These are phyloP conservation scores for Aviceda subcristata DNA, from an alignment of 2,113 vertebrate genomes.

Conservation along the genomic window DNA sequence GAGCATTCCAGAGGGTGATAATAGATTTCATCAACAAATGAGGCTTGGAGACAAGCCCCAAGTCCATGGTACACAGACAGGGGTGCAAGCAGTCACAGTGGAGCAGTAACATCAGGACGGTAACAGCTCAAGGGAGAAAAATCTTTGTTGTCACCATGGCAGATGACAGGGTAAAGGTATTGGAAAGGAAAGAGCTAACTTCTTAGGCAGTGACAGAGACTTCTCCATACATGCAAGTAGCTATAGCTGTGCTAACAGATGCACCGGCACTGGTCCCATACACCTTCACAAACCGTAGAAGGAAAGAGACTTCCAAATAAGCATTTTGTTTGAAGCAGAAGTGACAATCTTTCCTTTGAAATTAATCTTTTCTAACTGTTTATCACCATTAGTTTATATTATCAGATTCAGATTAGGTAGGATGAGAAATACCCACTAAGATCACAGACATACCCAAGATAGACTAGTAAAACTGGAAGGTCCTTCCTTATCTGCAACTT, in stretches of 20 bases:
- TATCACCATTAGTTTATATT: background rate
- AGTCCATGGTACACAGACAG: background rate
- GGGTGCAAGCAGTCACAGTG: background rate
- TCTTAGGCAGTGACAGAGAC: background rate
- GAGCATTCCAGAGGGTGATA: background rate
- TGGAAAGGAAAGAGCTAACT: background rate
- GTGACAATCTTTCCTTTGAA: background rate
- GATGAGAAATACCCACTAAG: background rate
- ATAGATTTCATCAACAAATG: background rate
- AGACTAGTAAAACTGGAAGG: constrained; percentile 34
- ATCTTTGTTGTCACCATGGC: background rate
- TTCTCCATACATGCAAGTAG: background rate
- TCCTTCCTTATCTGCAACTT: constrained; percentile 24
- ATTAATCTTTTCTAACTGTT: background rate
- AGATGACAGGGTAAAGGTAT: background rate
- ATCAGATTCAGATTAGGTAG: background rate
- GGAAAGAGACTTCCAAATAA: background rate
- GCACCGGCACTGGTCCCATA: background rate
- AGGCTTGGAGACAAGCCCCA: background rate
- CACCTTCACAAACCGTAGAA: background rate
- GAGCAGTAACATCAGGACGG: background rate
- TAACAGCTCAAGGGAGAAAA: background rate
- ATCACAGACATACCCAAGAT: background rate
- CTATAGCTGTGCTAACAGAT: background rate
- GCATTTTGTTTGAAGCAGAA: background rate